Conservation (phyloP, 2,113 vertebrate species). For the Ictalurus punctatus region DNA sequence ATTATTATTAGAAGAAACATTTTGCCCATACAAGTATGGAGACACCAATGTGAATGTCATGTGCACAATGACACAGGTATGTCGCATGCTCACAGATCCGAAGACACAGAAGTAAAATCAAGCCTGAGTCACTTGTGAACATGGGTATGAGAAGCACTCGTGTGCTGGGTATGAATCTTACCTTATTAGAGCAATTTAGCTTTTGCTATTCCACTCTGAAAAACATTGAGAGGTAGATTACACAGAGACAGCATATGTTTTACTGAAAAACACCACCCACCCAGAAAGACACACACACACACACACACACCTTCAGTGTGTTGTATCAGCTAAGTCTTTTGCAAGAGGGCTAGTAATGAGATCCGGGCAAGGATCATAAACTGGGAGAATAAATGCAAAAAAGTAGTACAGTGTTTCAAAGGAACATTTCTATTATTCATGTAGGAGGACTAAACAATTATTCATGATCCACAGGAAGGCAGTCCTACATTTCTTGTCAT, state of each 20-base stretch:
- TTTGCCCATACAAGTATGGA: background rate
- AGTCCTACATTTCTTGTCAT: background rate
- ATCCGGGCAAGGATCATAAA: slow-evolving; percentile 78
- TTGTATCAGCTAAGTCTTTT: background rate
- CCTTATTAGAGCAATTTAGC: background rate
- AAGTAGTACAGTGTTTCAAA: background rate
- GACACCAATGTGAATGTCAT: background rate
- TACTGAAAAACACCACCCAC: background rate
- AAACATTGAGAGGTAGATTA: background rate
- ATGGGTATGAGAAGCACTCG: background rate
- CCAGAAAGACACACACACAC: background rate
- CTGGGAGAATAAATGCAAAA: slow-evolving; percentile 60
- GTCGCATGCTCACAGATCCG: background rate
- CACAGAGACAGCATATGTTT: background rate
- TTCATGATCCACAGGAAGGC: background rate
- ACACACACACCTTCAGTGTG: background rate
- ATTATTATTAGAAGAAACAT: background rate
- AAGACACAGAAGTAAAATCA: background rate
- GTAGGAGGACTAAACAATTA: background rate
- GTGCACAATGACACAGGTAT: background rate
- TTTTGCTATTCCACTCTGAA: background rate
- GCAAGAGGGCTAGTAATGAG: slow-evolving; percentile 64
- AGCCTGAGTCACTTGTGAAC: background rate
- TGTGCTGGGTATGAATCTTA: background rate
- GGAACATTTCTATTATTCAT: background rate